Conservation (phyloP, 2,888 invertebrate species). For the Molanna angustata region DNA sequence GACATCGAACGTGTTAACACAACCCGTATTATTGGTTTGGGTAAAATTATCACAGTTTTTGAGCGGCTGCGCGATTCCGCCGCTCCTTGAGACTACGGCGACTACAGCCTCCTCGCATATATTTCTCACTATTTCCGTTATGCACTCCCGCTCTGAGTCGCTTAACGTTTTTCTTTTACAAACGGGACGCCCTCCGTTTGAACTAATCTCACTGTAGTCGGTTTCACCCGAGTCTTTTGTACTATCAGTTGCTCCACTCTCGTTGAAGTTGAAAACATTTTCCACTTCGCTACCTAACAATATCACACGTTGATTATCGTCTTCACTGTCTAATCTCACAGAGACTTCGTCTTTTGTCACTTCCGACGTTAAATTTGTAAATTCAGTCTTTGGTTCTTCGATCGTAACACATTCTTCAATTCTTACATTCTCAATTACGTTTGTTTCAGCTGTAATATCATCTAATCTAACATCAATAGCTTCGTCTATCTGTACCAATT, state of each 20-base stretch:
- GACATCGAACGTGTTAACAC: background rate
- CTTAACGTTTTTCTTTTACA: background rate
- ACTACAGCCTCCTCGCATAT: constrained; percentile 12
- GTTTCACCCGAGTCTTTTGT: constrained; percentile 6
- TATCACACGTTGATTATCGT: no score
- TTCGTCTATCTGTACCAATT: background rate
- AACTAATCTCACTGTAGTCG: constrained; percentile 1
- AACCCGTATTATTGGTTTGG: constrained; percentile 8
- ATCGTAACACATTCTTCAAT: no score
- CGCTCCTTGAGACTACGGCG: background rate
- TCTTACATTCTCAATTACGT: no score
- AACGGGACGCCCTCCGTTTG: constrained; percentile 3
- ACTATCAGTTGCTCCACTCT: background rate
- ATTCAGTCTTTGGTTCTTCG: no score
- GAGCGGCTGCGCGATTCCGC: background rate
- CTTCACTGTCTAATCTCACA: no score
- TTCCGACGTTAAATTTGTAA: no score
- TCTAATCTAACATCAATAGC: background rate
- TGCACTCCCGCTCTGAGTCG: constrained; percentile 3
- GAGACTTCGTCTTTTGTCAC: no score
- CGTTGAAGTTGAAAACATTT: constrained; percentile 1
- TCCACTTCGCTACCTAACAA: background rate
- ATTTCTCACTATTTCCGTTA: constrained; percentile 7
- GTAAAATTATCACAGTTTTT: constrained; percentile 28
- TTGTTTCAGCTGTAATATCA: no score